These are phyloP conservation scores for Solea solea DNA, from an alignment of 2,113 vertebrate genomes.

Conservation along the genomic window DNA sequence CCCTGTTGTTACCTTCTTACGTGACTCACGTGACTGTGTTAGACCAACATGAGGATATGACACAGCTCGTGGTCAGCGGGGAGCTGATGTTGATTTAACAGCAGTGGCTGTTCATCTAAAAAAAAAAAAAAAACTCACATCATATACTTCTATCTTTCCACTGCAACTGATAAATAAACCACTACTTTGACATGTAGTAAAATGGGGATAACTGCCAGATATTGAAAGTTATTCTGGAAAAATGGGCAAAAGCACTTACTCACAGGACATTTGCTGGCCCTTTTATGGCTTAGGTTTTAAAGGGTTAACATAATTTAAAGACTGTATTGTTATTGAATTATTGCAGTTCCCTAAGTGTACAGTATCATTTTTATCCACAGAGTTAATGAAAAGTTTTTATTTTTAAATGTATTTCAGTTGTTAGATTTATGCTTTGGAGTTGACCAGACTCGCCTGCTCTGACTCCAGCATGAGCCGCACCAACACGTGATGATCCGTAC, in stretches of 20 bases:
- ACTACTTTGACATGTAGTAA: no score
- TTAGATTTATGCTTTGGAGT: constrained; percentile 15
- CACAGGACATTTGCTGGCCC: no score
- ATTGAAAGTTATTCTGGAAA: no score
- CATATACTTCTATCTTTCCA: no score
- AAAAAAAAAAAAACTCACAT: no score
- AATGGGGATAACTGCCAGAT: no score
- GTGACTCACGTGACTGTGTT: constrained; percentile 17
- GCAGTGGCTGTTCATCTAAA: neutral
- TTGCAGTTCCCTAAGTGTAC: neutral
- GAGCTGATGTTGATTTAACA: neutral
- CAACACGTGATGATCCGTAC: constrained; percentile 46
- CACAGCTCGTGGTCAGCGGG: neutral
- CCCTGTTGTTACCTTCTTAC: neutral
- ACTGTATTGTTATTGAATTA: no score
- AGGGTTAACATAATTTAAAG: no score
- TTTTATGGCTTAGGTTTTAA: no score
- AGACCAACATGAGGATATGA: constrained; percentile 17
- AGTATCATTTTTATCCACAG: neutral
- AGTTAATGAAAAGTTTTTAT: neutral
- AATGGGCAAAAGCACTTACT: no score
- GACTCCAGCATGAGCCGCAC: constrained; percentile 24
- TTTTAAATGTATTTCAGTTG: neutral
- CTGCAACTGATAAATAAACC: no score
- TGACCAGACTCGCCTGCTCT: neutral